These are phyloP conservation scores for Chironomus tepperi DNA, from an alignment of 1,140 invertebrate species.

Conservation along the genomic window DNA sequence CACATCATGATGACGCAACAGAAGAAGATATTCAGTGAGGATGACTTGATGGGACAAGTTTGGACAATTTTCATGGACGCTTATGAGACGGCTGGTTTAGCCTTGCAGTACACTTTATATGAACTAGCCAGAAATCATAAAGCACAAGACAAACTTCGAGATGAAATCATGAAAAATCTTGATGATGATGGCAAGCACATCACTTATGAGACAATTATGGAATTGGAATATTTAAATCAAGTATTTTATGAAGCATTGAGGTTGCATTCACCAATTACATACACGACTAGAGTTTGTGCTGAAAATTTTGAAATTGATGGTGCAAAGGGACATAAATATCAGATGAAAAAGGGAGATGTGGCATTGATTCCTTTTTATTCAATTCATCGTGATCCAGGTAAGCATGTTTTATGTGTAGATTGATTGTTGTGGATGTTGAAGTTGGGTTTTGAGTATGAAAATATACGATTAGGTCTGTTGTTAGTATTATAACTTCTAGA, in stretches of 20 bases:
- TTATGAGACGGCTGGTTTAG: conserved; percentile 35
- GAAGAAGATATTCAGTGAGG: conserved; percentile 30
- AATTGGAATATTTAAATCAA: conserved; percentile 35
- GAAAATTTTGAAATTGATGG: conserved; percentile 25
- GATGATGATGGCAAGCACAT: conserved; percentile 24
- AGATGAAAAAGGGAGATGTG: conserved; percentile 32
- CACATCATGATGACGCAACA: conserved; percentile 36
- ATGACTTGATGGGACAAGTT: conserved; percentile 28
- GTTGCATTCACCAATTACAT: neutral
- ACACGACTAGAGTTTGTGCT: conserved; percentile 25
- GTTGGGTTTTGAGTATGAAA: too few relatives aligned
- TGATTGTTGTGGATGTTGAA: too few relatives aligned
- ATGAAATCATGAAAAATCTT: conserved; percentile 25
- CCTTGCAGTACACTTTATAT: conserved; percentile 30
- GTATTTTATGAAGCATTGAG: conserved; percentile 31
- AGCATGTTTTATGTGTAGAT: too few relatives aligned
- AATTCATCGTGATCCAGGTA: conserved; percentile 40
- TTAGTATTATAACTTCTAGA: too few relatives aligned
- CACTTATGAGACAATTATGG: conserved; percentile 31
- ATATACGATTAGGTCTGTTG: too few relatives aligned
- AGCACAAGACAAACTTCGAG: conserved; percentile 16
- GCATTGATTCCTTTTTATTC: conserved; percentile 35
- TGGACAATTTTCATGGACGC: conserved; percentile 37
- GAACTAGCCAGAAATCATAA: conserved; percentile 38
- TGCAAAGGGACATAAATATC: conserved; percentile 25